A percentile compares a stretch with the other conserved stretches of the same genome.
Evolutionary conservation across 2,888 invertebrate species (phyloP).

Genomic region (Eudemis profundana): DNA sequence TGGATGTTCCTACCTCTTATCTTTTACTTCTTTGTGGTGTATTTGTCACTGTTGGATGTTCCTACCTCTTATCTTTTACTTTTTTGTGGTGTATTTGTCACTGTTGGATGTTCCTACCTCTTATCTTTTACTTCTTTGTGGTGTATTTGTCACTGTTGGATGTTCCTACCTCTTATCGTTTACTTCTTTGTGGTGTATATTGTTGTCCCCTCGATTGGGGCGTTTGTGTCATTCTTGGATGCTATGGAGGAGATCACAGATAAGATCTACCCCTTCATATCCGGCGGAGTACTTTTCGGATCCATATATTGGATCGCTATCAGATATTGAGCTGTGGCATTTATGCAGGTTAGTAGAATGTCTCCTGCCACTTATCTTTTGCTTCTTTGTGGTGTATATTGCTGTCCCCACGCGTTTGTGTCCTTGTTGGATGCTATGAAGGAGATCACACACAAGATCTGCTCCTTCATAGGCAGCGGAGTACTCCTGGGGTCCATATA

Average conservation of each 20-base stretch:
- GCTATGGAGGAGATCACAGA: slow-evolving; percentile 95
- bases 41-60: slow-evolving; percentile 94
- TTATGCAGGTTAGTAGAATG: slow-evolving; percentile 90
- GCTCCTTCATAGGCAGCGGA: slow-evolving; percentile 97
- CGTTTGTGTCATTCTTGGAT: slow-evolving; percentile 93
- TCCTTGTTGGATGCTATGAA: slow-evolving; percentile 95
- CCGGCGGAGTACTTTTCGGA: slow-evolving; percentile 97
- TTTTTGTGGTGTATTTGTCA: too few species aligned
- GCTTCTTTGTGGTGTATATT: too few species aligned
- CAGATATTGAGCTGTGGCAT: slow-evolving; percentile 98
- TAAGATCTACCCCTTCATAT: slow-evolving; percentile 96
- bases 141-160: too few species aligned
- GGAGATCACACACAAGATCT: slow-evolving; percentile 94
- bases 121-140: too few species aligned
- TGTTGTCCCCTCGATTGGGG: slow-evolving; percentile 96
- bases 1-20: too few species aligned
- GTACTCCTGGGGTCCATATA: slow-evolving; percentile 97
- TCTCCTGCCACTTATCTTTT: too few species aligned
- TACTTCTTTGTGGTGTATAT: too few species aligned
- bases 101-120: too few species aligned
- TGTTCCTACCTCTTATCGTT: too few species aligned
- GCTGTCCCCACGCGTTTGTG: too few species aligned
- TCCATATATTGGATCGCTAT: slow-evolving; percentile 99
- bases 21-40: slow-evolving; percentile 93
- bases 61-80: too few species aligned